These are phyloP conservation scores for Campylomormyrus tamandua DNA, from an alignment of 2,113 vertebrate genomes.

Conservation along the genomic window DNA sequence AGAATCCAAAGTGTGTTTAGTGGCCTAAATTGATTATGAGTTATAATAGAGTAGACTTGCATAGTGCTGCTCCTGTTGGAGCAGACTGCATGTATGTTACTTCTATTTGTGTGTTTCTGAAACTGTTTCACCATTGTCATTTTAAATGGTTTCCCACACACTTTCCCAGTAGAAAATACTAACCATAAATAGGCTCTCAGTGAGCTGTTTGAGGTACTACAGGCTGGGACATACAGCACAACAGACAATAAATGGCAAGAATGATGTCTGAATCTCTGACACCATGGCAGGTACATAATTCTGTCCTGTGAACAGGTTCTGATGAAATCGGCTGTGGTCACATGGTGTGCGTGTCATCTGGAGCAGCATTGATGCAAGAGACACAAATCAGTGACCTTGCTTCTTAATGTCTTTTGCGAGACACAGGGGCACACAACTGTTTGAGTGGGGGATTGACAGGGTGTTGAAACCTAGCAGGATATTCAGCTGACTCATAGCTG, in stretches of 20 bases:
- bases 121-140: not conserved
- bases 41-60: not conserved
- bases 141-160: not conserved
- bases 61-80: not conserved
- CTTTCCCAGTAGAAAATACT: not conserved
- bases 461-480: conserved; percentile 2
- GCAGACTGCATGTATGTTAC: not conserved
- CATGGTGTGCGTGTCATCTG: not conserved
- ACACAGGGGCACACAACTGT: conserved; percentile 10
- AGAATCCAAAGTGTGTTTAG: not conserved
- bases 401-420: not conserved
- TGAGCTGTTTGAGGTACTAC: not conserved
- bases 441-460: not conserved
- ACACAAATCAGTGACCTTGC: not conserved
- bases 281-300: not conserved
- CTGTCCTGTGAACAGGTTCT: not conserved
- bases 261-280: not conserved
- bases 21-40: not conserved
- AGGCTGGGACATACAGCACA: not conserved
- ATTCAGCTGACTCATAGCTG: conserved; percentile 7
- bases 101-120: not conserved
- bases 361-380: not conserved
- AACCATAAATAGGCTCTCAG: not conserved
- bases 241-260: not conserved
- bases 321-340: not conserved